phyloP scores from a whole-genome alignment of 2,113 vertebrate species.

The Butastur rufipennis region DNA sequence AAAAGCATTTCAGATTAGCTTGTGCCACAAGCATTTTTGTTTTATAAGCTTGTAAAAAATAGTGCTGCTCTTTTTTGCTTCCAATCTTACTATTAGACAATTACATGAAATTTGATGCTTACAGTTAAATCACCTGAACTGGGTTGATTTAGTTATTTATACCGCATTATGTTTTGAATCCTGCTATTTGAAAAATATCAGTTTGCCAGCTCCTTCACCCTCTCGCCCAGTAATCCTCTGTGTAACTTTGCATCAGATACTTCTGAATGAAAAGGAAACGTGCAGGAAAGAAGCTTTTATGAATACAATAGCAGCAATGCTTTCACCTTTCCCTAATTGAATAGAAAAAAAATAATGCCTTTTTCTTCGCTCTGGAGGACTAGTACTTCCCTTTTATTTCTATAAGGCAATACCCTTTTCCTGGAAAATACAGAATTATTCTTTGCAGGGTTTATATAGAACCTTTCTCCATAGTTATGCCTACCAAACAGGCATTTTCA shows the following conservation, averaged over 20 bases:
- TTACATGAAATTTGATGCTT: conserved; percentile 44
- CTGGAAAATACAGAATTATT: background rate
- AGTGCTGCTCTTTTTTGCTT: conserved; percentile 34
- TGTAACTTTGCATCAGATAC: background rate
- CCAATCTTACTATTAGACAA: conserved; percentile 34
- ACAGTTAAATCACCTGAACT: conserved; percentile 40
- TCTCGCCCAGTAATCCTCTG: conserved; percentile 8
- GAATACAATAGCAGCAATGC: conserved; percentile 11
- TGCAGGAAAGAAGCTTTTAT: background rate
- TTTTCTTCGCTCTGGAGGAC: background rate
- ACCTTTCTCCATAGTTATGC: background rate
- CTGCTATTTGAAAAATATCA: background rate
- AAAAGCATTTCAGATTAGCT: conserved; percentile 81
- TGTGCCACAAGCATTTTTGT: conserved; percentile 73
- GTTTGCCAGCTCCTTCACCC: background rate
- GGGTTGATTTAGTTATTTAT: background rate
- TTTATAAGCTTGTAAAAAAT: conserved; percentile 76
- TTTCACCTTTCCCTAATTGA: conserved; percentile 14
- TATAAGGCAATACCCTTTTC: background rate
- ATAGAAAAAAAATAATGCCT: background rate
- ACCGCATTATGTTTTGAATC: background rate
- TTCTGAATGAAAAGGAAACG: conserved; percentile 12
- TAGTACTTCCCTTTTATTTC: background rate
- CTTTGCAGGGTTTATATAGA: background rate
- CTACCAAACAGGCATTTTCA: background rate